Evolutionary conservation across 30 jellyfish, hydroid and myxozoan genomes (phyloP).

Genomic region (Aurelia sp.): DNA sequence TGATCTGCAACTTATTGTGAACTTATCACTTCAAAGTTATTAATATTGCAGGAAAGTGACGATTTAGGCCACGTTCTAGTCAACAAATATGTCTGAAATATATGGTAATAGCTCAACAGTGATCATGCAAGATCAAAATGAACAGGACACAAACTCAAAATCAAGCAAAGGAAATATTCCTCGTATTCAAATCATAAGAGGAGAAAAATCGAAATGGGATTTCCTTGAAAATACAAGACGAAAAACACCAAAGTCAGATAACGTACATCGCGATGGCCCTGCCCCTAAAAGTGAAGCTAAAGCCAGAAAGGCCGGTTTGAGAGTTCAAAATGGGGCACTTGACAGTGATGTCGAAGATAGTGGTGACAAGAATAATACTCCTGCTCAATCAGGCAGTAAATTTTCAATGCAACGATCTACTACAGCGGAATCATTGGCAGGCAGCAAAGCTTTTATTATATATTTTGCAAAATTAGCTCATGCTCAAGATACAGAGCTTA

Average conservation of each 20-base stretch:
- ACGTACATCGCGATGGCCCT: slow-evolving; percentile 80
- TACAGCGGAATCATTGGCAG: slow-evolving; percentile 4
- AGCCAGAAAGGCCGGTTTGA: slow-evolving; percentile 16
- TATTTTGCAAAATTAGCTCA: slow-evolving; percentile 74
- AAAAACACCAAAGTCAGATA: slow-evolving; percentile 62
- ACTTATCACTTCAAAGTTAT: too few relatives aligned
- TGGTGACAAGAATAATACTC: neutral
- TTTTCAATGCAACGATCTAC: too few relatives aligned
- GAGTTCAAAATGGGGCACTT: slow-evolving; percentile 47
- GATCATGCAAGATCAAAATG: neutral
- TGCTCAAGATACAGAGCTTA: slow-evolving; percentile 60
- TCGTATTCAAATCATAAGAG: slow-evolving; percentile 6
- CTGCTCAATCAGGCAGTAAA: too few relatives aligned
- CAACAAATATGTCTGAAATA: too few relatives aligned
- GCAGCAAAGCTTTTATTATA: slow-evolving; percentile 73
- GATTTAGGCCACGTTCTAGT: too few relatives aligned
- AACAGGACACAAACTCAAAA: neutral
- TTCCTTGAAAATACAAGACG: slow-evolving; percentile 74
- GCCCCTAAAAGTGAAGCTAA: slow-evolving; percentile 62
- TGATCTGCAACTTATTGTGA: too few relatives aligned
- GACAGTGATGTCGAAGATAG: slow-evolving; percentile 70
- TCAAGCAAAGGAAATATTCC: neutral
- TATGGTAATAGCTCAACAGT: too few relatives aligned
- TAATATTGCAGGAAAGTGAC: too few relatives aligned
- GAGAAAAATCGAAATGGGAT: slow-evolving; percentile 58